A percentile compares a stretch with the other conserved stretches of the same genome.
Conservation (phyloP, 92 coral and sea anemone species). For the Galaxea fascicularis region DNA sequence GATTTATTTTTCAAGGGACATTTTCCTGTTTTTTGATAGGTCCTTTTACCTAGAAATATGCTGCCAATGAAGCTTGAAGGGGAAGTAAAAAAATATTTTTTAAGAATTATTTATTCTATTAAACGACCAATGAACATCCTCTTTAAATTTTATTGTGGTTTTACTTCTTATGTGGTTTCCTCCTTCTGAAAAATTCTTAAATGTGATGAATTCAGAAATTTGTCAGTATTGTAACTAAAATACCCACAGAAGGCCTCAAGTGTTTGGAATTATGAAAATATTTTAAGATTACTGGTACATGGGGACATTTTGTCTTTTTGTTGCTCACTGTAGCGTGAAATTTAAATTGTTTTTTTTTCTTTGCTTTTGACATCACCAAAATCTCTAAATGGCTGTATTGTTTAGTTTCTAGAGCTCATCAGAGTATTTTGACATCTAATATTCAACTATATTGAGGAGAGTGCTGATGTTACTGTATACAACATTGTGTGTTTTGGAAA, state of each 20-base stretch:
- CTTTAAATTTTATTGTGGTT: slow-evolving; percentile 16
- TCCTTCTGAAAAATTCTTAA: not conserved
- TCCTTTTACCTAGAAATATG: not conserved
- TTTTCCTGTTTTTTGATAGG: not conserved
- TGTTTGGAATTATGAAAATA: slow-evolving; percentile 15
- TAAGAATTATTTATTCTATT: slow-evolving; percentile 10
- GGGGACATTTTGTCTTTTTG: not conserved
- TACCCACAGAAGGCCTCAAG: not conserved
- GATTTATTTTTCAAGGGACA: not conserved
- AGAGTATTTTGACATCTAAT: too few species aligned
- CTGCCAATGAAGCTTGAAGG: not conserved
- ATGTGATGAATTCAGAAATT: not conserved
- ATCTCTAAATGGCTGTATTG: not conserved
- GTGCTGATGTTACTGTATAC: not conserved
- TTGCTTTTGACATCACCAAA: not conserved
- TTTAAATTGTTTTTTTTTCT: slow-evolving; percentile 5
- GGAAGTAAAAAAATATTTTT: not conserved
- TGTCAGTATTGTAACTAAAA: not conserved
- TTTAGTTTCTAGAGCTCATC: not conserved
- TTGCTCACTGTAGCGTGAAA: slow-evolving; percentile 9
- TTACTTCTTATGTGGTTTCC: too few species aligned
- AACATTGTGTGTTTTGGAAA: not conserved
- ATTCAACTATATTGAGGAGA: not conserved
- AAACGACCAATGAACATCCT: slow-evolving; percentile 3
- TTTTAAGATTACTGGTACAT: slow-evolving; percentile 11